Conservation (phyloP, 2,888 invertebrate species). For the Iselma pallidipennis region DNA sequence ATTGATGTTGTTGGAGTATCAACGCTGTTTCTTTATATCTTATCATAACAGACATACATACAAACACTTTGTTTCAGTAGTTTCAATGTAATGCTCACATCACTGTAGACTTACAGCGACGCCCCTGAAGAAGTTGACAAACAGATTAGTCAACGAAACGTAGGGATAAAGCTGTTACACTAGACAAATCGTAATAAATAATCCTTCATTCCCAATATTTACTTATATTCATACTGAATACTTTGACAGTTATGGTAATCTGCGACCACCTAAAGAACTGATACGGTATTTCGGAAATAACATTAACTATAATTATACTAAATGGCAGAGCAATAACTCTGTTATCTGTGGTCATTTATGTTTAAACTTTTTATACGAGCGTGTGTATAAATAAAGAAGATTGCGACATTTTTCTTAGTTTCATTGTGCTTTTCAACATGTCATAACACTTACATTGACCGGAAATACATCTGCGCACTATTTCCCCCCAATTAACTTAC, state of each 20-base stretch:
- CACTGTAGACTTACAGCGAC: too few species aligned
- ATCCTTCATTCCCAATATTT: too few species aligned
- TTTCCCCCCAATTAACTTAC: conserved; percentile 26
- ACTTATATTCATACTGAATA: conserved; percentile 6
- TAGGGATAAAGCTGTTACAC: too few species aligned
- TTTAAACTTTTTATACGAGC: conserved; percentile 22
- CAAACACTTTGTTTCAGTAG: too few species aligned
- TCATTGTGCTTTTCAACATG: conserved; percentile 22
- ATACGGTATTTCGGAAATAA: conserved; percentile 13
- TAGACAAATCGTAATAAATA: too few species aligned
- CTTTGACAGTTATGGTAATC: conserved; percentile 21
- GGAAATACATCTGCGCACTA: conserved; percentile 24
- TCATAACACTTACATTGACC: conserved; percentile 30
- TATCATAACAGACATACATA: too few species aligned
- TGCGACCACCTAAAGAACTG: conserved; percentile 12
- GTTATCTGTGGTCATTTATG: conserved; percentile 19
- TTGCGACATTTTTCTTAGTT: conserved; percentile 4
- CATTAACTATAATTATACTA: conserved; percentile 11
- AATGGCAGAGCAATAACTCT: conserved; percentile 6
- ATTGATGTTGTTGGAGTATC: too few species aligned
- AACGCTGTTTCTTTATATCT: too few species aligned
- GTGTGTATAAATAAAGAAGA: conserved; percentile 9
- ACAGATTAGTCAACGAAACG: too few species aligned
- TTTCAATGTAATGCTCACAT: too few species aligned
- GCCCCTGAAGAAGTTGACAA: too few species aligned